Evolutionary conservation across 2,888 invertebrate species (phyloP), one percentile per base, ranked within the genome.

Genomic region (Acronicta leporina): DNA sequence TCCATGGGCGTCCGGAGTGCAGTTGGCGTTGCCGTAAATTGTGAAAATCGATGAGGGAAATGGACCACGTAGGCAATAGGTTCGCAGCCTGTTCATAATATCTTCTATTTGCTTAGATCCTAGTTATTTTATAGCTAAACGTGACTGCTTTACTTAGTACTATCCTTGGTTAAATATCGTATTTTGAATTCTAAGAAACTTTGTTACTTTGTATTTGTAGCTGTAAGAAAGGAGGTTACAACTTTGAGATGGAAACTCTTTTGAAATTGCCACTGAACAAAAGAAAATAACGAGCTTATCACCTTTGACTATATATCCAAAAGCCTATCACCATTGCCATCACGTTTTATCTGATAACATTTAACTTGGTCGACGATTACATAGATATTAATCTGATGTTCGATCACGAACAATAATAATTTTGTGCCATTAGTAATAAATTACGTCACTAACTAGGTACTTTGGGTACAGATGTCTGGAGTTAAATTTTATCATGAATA

Each of bases 401-500:
- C 11, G 3, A 33, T 11, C 11, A 30, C 10, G 10, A 11, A 33
- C 6, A n/a, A 6, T n/a, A n/a, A n/a, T n/a, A n/a, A n/a, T n/a
- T n/a, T n/a, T n/a, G n/a, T n/a, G n/a, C n/a, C n/a, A n/a, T n/a
- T n/a, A n/a, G n/a, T n/a, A n/a, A n/a, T n/a, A 38, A 38, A n/a
- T 35, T 1, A 38, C n/a, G 38, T n/a, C 38, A 7, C 38, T 38
- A 30, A 33, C 33, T 38, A n/a, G n/a, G n/a, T n/a, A 38, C 38
- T 38, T 38, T n/a, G 38, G n/a, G 13, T 61, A 56, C 44, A 52
- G 42, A 60, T 64, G 54, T 58, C 16, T 45, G 42, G 59, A 44
- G 56, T 46, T 57, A 50, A 55, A 58, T 58, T 57, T 48, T 59
- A 74, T 75, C 71, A 67, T 72, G 73, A 79, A 75, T 74, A 73